phyloP scores from a whole-genome alignment of 2,888 invertebrate genomes.

The Chesias legatella region DNA sequence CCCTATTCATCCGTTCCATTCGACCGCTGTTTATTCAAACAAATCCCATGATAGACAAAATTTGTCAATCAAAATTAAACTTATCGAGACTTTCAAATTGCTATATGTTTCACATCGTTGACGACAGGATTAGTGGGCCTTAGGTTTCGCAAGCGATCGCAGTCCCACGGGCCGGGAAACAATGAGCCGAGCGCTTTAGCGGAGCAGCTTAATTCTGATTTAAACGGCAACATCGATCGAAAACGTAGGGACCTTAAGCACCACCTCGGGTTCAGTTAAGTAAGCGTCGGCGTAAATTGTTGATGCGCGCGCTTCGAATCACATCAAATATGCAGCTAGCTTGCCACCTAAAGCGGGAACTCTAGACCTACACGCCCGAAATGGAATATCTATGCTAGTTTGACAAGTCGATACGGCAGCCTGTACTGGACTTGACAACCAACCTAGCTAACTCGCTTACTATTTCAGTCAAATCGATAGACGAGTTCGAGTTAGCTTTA shows the following conservation, averaged over 20 bases:
- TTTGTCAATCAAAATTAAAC: constrained; percentile 35
- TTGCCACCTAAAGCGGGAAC: constrained; percentile 44
- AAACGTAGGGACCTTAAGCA: constrained; percentile 44
- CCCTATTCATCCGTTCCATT: constrained; percentile 32
- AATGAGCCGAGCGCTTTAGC: constrained; percentile 38
- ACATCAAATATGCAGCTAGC: constrained; percentile 69
- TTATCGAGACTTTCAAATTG: constrained; percentile 5
- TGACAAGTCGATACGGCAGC: constrained; percentile 43
- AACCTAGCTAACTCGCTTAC: constrained; percentile 26
- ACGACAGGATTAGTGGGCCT: constrained; percentile 27
- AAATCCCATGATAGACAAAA: constrained; percentile 29
- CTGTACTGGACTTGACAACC: constrained; percentile 32
- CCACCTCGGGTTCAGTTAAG: constrained; percentile 51
- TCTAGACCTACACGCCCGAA: constrained; percentile 39
- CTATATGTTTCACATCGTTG: constrained; percentile 17
- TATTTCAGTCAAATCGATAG: constrained; percentile 29
- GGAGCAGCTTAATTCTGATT: constrained; percentile 48
- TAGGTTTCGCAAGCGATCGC: constrained; percentile 31
- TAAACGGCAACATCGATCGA: constrained; percentile 53
- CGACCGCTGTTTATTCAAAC: constrained; percentile 29
- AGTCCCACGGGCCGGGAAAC: constrained; percentile 30
- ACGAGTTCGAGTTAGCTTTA: constrained; percentile 10
- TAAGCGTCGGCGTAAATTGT: constrained; percentile 57
- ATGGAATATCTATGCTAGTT: constrained; percentile 46
- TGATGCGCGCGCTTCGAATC: constrained; percentile 50